phyloP scores from a whole-genome alignment of 2,888 invertebrate species.

The Iphiclides podalirius region DNA sequence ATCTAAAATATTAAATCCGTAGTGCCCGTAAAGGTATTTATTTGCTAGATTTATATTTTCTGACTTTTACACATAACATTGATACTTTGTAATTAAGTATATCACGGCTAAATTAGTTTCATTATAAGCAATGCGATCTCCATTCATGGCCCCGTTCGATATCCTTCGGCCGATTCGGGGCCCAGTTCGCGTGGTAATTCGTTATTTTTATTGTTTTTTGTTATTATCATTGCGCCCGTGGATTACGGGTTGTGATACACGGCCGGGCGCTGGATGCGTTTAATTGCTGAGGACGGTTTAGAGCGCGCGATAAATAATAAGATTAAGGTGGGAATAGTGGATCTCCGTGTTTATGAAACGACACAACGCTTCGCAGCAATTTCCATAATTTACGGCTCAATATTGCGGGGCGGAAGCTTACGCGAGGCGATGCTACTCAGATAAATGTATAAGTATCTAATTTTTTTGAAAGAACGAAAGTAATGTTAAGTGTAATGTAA shows the following conservation, averaged over 20 bases:
- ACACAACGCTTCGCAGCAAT: neutral
- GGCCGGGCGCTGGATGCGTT: constrained; percentile 70
- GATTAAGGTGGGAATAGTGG: constrained; percentile 68
- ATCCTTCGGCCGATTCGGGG: constrained; percentile 57
- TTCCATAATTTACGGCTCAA: neutral
- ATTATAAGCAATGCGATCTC: too few relatives aligned
- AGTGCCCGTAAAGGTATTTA: too few relatives aligned
- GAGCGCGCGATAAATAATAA: constrained; percentile 69
- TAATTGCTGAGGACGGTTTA: constrained; percentile 72
- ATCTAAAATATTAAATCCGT: too few relatives aligned
- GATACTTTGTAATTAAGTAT: too few relatives aligned
- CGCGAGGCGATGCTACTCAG: neutral
- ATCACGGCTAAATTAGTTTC: too few relatives aligned
- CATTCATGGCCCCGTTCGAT: constrained; percentile 30
- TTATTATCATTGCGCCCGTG: constrained; percentile 78
- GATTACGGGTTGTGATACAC: constrained; percentile 73
- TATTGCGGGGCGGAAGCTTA: neutral
- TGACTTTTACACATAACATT: too few relatives aligned
- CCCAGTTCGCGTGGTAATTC: constrained; percentile 73
- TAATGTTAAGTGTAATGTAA: too few relatives aligned
- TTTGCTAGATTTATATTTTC: too few relatives aligned
- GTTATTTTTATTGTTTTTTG: constrained; percentile 81
- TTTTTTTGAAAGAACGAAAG: too few relatives aligned
- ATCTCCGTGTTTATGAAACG: constrained; percentile 44
- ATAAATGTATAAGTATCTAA: too few relatives aligned